Base-by-base conservation (phyloP, 2,797 vertebrate genomes). In the Erpetoichthys calabaricus region DNA sequence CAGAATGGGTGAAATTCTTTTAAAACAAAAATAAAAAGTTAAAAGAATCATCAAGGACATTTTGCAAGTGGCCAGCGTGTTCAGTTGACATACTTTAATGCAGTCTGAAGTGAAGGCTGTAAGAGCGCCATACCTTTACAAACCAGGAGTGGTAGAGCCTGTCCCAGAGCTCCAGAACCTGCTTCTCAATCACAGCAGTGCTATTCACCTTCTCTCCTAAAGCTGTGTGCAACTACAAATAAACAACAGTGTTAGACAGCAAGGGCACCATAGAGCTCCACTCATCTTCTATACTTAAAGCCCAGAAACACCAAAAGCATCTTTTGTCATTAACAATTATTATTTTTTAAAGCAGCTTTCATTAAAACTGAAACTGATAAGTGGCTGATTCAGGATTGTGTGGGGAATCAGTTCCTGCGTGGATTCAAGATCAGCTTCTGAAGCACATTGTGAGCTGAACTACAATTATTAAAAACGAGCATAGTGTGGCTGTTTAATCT, bases 101-200 rank as follows among this genome's bases (percentile, higher is more conserved):
- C 51, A 9, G 4, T 25, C 10, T 47, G 9, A 41, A 41, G 45
- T 45, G n/a, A 45, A 25, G 45, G n/a, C 25, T 51, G 7, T 7
- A 52, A 41, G 4, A 44, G 42, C 10, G 44, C 3, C 67, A 53
- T 73, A 98, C 95, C 89, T 99, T 98, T 54, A 93, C 90, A 83
- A 98, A 92, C 95, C 95, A 99, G 52, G 92, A 94, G 59, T 99
- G 95, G 75, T 98, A 99, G 25, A 99, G 78, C 70, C 94, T 78
- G 75, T 99, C 96, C 95, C 96, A 99, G 44, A 99, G 91, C 64
- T 96, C 93, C 61, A 99, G 68, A 44, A 98, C 94, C 74, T 97
- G 96, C 67, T 98, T 97, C 80, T 99, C 96, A 46, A 99, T 95
- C 65, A 97, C 78, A 8, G 87, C 89, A 0, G 95, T 98, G 69